Evolutionary conservation across 2,888 invertebrate genomes (phyloP), one percentile per base, ranked within the genome.

Genomic region (Stictocephala bisonia): DNA sequence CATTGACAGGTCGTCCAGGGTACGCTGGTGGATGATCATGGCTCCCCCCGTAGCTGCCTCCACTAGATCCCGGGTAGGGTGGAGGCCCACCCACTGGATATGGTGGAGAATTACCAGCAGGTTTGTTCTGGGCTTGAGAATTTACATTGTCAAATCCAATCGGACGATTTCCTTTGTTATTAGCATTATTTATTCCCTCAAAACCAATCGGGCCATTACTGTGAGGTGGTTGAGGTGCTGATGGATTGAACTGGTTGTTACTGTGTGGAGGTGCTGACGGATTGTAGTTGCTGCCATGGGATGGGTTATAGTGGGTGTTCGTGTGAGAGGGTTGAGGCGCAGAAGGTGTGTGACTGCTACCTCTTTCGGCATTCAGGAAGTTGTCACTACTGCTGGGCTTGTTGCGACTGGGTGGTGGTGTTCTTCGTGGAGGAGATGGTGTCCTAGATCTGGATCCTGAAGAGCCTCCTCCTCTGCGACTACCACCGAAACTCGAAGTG

Each of bases 271-370:
- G 44, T 15, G 44, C 44, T 11, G 44, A 15, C 4, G 44, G 60
- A 41, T 3, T 60, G 40, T 3, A n/a, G 31, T 18, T 44, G 15
- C 40, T 60, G 31, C 56, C 56, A 15, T 29, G 26, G 27, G 44
- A 64, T 3, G 44, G 64, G 18, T 27, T 64, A 15, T 64, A 64
- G 64, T 64, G 64, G n/a, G 64, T 64, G 64, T 64, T 64, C 3
- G 35, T 40, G 13, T 24, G 31, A 2, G 27, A 7, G 1, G 64
- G 1, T 7, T 3, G 24, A 11, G 56, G 56, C 15, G 56, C 3
- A n/a, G 44, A 24, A 15, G 41, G 41, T 11, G 40, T 40, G n/a
- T n/a, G n/a, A n/a, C n/a, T n/a, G n/a, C n/a, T n/a, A n/a, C n/a
- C n/a, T n/a, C n/a, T n/a, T n/a, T n/a, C n/a, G n/a, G n/a, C n/a